These are phyloP conservation scores for Electrona antarctica DNA, from an alignment of 2,113 vertebrate genomes.

Conservation along the genomic window DNA sequence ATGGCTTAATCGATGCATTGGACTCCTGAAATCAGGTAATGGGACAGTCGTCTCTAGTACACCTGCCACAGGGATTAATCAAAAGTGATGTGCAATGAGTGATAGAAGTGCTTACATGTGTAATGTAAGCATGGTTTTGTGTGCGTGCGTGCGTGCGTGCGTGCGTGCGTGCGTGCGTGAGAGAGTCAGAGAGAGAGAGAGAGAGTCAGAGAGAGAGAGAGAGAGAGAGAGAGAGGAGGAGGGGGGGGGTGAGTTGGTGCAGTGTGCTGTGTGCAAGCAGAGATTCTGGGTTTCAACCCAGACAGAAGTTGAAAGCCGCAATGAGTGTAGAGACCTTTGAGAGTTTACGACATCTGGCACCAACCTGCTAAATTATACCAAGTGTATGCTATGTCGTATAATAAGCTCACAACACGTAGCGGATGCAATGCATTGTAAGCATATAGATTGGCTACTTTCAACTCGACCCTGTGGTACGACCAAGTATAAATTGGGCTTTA, in stretches of 20 bases:
- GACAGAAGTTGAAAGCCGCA: too few relatives aligned
- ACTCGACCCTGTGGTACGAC: too few relatives aligned
- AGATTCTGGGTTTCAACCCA: too few relatives aligned
- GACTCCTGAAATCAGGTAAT: conserved; percentile 46
- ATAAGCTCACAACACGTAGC: too few relatives aligned
- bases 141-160: not conserved
- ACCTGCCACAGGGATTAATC: conserved; percentile 42
- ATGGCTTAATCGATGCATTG: conserved; percentile 50
- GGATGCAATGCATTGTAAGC: too few relatives aligned
- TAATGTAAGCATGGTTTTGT: not conserved
- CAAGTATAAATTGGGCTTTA: too few relatives aligned
- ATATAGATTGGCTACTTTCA: too few relatives aligned
- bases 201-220: too few relatives aligned
- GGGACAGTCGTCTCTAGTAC: conserved; percentile 25
- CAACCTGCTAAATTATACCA: too few relatives aligned
- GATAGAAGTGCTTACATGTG: not conserved
- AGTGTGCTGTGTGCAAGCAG: not conserved
- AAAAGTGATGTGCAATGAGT: conserved; percentile 19
- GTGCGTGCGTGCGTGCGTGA: not conserved
- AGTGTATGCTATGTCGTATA: too few relatives aligned
- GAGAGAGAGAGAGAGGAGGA: not conserved
- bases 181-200: not conserved
- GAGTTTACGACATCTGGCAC: too few relatives aligned
- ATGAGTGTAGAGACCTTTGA: too few relatives aligned
- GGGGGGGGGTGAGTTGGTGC: not conserved